phyloP scores from a whole-genome alignment of 2,797 vertebrate species.

The Melanotaenia boesemani region DNA sequence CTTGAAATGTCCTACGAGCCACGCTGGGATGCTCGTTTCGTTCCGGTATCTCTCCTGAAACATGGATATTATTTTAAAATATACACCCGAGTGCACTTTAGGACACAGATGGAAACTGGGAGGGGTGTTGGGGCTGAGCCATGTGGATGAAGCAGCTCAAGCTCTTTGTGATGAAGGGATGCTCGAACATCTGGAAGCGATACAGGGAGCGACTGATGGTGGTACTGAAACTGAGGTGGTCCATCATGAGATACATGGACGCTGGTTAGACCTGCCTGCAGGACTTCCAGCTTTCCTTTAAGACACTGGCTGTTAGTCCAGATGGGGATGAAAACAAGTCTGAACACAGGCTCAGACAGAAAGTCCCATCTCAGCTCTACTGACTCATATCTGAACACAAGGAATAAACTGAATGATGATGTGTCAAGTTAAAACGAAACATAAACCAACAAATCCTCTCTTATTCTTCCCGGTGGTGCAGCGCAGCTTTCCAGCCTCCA shows the following conservation, averaged over 20 bases:
- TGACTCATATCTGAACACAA: too few relatives aligned
- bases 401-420: too few relatives aligned
- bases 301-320: too few relatives aligned
- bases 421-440: too few relatives aligned
- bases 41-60: conserved; percentile 2
- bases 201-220: not conserved
- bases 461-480: too few relatives aligned
- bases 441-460: too few relatives aligned
- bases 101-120: not conserved
- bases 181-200: not conserved
- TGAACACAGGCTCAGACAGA: too few relatives aligned
- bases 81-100: not conserved
- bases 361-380: too few relatives aligned
- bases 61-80: not conserved
- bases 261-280: too few relatives aligned
- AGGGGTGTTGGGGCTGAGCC: not conserved
- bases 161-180: not conserved
- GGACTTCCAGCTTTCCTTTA: too few relatives aligned
- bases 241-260: not conserved
- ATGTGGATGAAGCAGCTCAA: not conserved
- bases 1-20: conserved; percentile 6
- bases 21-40: conserved; percentile 3
- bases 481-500: too few relatives aligned
- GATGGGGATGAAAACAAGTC: too few relatives aligned
- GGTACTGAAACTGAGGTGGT: not conserved